Base-by-base conservation (phyloP, 1,140 invertebrate species). In the Drosophila nigromelanica region DNA sequence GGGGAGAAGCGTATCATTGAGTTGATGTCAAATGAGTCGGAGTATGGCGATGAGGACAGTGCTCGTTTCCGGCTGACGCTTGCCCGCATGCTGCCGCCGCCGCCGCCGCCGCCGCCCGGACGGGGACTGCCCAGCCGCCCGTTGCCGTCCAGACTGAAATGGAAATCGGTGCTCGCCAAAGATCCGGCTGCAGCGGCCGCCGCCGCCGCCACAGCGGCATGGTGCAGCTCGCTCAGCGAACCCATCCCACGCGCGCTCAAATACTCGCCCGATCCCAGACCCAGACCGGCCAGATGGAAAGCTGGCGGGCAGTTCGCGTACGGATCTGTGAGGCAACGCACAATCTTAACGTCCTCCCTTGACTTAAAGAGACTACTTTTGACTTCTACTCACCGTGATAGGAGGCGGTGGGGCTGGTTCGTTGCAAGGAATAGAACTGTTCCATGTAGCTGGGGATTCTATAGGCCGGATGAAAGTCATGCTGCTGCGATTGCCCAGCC, bases 1-100 rank as follows among this genome's bases (percentile, higher is more conserved):
- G 98, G 98, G 11, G 98, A 99, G 78, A 98, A 97, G 70, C 98
- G 94, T 78, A 99, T 98, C 94, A 99, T 96, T 52, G 97, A 98
- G 83, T 97, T 97, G 80, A 99, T 96, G 91, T 99, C 98, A 85
- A 98, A 95, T 10, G 97, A 97, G 91, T 99, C 98, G 0, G 97
- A 98, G 80, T 98, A 98, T 0, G 98, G 98, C 11, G 98, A 99
- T 91, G 97, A 97, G 48, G 98, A 98, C 0, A 98, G 93, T 0
- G 98, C 97, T 48, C 98, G 93, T 90, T 99, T 99, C 30, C 98
- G 94, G 85, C 95, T 96, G 27, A 95, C 95, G 45, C 95, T 95
- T 91, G 94, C 90, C 66, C 94, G 81, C 91, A 95, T 83, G 80
- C 93, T 93, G 3, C 93, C 68, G 10, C 33, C 33, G 33, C 33